Base-by-base conservation (phyloP, 1,140 invertebrate genomes). In the Drosophila parvula region DNA sequence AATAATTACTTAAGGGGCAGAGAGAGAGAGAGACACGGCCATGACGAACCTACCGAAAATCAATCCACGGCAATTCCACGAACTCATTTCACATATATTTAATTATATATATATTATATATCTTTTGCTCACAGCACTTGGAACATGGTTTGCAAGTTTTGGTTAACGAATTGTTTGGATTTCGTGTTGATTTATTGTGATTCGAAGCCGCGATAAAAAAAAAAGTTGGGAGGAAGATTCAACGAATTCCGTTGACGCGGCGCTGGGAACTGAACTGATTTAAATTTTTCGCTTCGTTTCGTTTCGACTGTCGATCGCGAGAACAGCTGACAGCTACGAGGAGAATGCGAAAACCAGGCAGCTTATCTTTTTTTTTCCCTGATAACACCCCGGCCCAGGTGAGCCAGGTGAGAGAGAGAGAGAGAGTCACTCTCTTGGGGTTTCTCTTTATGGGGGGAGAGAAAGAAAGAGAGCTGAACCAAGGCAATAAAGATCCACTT, bases 191-290 rank as follows among this genome's bases (percentile, higher is more conserved):
- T 83, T 40, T 77, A 56, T 67, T 62, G 73, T 65, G 64, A 63
- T 38, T 55, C 36, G 38, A 55, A 56, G 69, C 59, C 51, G 60
- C 36, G 22, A 68, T 18, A 43, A 22, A 50, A 51, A 32, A 28
- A 11, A 57, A 51, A 38, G 12, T 4, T 12, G 12, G 7, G n/a
- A 28, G n/a, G 45, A 50, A 43, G 68, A 36, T 70, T 71, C 68
- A 71, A 71, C 65, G 69, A 59, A 71, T 71, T 59, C 22, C 68
- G 68, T 68, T 68, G 56, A 60, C 67, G 55, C 79, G 51, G 62
- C 77, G 77, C 74, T 73, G 80, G 76, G 48, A 84, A 84, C 51
- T 55, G 51, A 55, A 55, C 81, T 84, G 81, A 84, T 84, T 84
- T 80, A 64, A 84, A 84, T 84, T 83, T 79, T 56, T 62, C 14